A percentile compares a stretch with the other conserved stretches of the same genome.
phyloP scores from a whole-genome alignment of 2,797 vertebrate genomes.

The Bovichtus variegatus region DNA sequence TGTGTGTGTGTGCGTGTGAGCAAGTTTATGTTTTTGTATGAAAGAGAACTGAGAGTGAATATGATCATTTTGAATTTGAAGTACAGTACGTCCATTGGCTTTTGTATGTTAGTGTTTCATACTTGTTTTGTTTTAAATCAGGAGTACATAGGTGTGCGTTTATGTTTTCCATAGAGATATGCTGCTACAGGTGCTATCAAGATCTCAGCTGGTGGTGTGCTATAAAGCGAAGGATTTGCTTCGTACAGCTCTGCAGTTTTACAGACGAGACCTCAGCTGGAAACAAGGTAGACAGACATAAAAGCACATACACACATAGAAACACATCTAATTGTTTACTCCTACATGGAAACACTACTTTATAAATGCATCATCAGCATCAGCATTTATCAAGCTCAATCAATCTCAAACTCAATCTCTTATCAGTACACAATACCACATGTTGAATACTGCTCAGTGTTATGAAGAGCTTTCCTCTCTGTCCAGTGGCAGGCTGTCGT shows the following conservation, averaged over 20 bases:
- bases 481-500: conserved; percentile 83
- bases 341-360: background rate
- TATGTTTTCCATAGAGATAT: conserved; percentile 82
- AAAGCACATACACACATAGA: background rate
- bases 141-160: background rate
- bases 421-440: background rate
- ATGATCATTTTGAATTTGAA: background rate
- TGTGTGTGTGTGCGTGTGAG: conserved; percentile 63
- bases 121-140: conserved; percentile 33
- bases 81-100: background rate
- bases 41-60: background rate
- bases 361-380: background rate
- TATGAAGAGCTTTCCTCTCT: conserved; percentile 12
- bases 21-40: background rate
- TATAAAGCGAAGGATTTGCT: conserved; percentile 94
- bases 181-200: conserved; percentile 83
- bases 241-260: conserved; percentile 83
- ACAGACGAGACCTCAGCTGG: conserved; percentile 83
- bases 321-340: background rate
- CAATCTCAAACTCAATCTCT: no score
- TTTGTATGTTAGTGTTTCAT: background rate
- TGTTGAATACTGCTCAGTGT: background rate
- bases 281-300: conserved; percentile 83
- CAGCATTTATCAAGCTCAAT: background rate
- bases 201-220: conserved; percentile 86